Evolutionary conservation across 2,797 vertebrate species (phyloP), one percentile per base, ranked within the genome.

Genomic region (Myotis vivesi): DNA sequence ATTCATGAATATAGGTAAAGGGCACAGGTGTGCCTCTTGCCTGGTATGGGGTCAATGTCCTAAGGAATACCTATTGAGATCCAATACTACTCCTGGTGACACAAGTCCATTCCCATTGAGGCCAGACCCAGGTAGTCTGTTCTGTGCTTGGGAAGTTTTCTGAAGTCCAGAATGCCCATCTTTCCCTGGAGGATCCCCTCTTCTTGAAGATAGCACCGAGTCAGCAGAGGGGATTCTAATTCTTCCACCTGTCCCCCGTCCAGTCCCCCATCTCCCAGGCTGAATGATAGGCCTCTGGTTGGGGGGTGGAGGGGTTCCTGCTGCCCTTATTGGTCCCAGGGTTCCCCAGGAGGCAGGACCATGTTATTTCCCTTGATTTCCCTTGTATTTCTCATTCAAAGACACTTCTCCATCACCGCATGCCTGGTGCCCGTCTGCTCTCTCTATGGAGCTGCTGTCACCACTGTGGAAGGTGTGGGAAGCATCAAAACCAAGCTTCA

Each of bases 381-480:
- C 79, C 49, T 22, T 94, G 62, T 94, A 38, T 83, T 84, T 87
- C 79, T 88, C 90, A 41, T 36, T n/a, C 66, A 55, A 97, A 99
- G 99, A 69, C 99, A 99, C 96, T 98, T 97, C 89, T 98, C 99
- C 0, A 97, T 97, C 77, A 98, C 98, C 4, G 98, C 98, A 20
- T 99, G 99, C 95, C 98, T 99, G 62, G 97, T 99, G 95, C 98
- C 99, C 19, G 87, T 99, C 73, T 99, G 99, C 92, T 98, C 98
- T 91, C 98, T 99, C 4, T 97, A 99, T 6, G 98, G 99, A 11
- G 97, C 97, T 0, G 98, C 99, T 0, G 93, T 99, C 96, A 99
- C 98, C 96, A 99, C 99, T 0, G 98, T 99, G 91, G 99, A 99
- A 98, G 99, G 99, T 38, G 88, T 99, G 38, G 99, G 99, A 93